A percentile compares a stretch with the other conserved stretches of the same genome.
These are phyloP conservation scores for Acanthornis magna DNA, from an alignment of 2,797 vertebrate species.

Conservation along the genomic window DNA sequence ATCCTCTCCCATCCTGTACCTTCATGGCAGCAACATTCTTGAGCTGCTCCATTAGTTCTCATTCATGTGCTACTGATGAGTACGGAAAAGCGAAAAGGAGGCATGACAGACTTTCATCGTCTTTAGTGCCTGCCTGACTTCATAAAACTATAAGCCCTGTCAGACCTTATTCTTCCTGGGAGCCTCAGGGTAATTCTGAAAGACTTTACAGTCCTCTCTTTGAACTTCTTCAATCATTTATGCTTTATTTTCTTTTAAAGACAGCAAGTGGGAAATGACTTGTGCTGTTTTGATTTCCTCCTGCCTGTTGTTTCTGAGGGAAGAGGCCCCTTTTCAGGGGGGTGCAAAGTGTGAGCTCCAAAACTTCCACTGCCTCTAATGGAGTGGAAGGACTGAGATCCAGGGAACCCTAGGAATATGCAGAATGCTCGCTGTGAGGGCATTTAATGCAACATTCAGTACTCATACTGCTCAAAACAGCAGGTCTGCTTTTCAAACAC, in stretches of 20 bases:
- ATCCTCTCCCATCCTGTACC: neutral
- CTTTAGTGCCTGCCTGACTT: neutral
- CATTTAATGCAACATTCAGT: neutral
- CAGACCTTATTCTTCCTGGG: neutral
- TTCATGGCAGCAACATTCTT: neutral
- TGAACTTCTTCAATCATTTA: neutral
- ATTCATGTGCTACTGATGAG: neutral
- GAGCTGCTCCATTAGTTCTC: neutral
- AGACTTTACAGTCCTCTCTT: neutral
- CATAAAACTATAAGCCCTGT: neutral
- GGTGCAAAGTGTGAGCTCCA: neutral
- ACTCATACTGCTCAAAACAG: neutral
- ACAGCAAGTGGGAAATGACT: neutral
- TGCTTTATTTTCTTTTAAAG: slow-evolving; percentile 4
- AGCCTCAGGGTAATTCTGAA: neutral
- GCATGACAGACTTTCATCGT: neutral
- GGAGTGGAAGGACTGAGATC: neutral
- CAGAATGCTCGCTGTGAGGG: neutral
- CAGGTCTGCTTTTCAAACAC: neutral
- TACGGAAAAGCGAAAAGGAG: neutral
- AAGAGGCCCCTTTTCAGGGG: neutral
- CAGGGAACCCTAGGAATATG: neutral
- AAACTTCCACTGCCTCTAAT: neutral
- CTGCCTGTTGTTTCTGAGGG: neutral
- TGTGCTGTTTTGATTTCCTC: neutral